Conservation (phyloP, 92 coral and sea anemone species). For the Hydrozoanthus gracilis region DNA sequence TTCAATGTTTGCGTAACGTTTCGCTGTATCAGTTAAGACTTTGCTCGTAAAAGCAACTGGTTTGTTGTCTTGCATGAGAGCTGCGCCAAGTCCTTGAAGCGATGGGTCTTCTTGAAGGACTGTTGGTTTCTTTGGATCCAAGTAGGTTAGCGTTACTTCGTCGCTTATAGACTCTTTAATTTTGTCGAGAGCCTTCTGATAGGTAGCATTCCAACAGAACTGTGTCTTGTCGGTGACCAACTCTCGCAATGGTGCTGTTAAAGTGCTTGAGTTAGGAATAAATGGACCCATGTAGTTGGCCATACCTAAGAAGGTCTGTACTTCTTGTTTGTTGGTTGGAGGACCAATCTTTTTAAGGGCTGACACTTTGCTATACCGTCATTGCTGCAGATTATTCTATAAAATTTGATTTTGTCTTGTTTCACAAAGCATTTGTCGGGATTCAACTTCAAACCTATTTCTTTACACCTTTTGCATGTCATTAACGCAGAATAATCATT, state of each 20-base stretch:
- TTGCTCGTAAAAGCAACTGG: constrained; percentile 70
- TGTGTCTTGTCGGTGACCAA: constrained; percentile 24
- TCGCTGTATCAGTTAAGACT: constrained; percentile 55
- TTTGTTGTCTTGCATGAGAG: constrained; percentile 55
- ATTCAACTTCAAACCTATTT: not conserved
- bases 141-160: constrained; percentile 63
- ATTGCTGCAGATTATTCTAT: too few species aligned
- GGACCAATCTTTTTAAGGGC: constrained; percentile 48
- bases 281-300: constrained; percentile 71
- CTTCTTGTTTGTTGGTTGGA: constrained; percentile 39
- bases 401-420: constrained; percentile 51
- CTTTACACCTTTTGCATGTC: constrained; percentile 61
- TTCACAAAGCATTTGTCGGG: too few species aligned
- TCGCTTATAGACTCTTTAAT: constrained; percentile 60
- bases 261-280: constrained; percentile 59
- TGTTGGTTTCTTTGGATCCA: constrained; percentile 52
- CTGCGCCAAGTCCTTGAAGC: constrained; percentile 58
- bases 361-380: constrained; percentile 19
- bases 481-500: too few species aligned
- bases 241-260: constrained; percentile 54
- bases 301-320: constrained; percentile 49
- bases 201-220: constrained; percentile 51
- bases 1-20: constrained; percentile 61
- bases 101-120: constrained; percentile 65
- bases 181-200: constrained; percentile 64